Conservation (phyloP, 2,888 invertebrate species). For the Andrena chrysosceles region DNA sequence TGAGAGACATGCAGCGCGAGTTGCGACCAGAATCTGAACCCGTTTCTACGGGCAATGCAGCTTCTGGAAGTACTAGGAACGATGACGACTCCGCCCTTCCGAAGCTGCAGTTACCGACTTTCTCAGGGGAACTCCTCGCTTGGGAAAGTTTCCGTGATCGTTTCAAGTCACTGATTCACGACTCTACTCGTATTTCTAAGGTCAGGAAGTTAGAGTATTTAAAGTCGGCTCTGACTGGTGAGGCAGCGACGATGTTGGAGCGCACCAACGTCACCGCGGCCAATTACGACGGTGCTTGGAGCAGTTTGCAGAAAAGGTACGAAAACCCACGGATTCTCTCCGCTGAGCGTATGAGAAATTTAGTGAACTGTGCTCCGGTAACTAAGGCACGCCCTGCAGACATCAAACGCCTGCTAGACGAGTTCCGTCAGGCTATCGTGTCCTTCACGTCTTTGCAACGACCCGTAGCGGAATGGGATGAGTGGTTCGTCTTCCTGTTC, state of each 20-base stretch:
- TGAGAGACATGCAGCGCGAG: no score
- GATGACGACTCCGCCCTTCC: background rate
- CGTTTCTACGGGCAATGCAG: accelerated
- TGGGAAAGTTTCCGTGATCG: background rate
- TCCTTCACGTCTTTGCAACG: background rate
- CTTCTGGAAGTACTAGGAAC: background rate
- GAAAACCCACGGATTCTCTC: background rate
- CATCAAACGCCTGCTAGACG: background rate
- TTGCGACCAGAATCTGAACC: no score
- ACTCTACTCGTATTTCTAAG: background rate
- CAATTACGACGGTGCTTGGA: background rate
- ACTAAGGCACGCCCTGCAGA: background rate
- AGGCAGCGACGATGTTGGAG: background rate
- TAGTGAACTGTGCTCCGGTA: background rate
- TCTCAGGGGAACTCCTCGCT: background rate
- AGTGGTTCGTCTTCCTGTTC: background rate
- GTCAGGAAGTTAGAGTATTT: background rate
- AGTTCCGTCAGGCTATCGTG: background rate
- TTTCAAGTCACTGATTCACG: background rate
- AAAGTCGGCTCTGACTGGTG: background rate
- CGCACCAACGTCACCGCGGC: background rate
- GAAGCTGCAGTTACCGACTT: background rate
- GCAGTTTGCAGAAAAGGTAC: background rate
- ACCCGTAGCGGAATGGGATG: background rate
- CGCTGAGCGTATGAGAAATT: background rate